Evolutionary conservation across 1,140 invertebrate genomes (phyloP), one percentile per base, ranked within the genome.

Genomic region (Drosophila ambigua): DNA sequence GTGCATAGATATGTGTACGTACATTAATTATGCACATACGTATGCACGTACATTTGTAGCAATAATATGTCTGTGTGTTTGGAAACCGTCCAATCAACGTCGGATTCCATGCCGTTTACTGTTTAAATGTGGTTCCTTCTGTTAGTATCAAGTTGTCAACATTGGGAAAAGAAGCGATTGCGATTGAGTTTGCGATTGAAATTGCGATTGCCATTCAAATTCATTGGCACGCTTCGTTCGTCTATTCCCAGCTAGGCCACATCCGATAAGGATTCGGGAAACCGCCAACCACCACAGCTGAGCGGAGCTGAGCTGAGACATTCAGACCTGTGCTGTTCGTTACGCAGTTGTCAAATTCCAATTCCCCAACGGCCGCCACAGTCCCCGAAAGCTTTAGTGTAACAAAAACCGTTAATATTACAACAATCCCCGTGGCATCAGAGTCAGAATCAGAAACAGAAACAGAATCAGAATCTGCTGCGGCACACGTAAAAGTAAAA

Each of bases 121-220:
- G 31, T 35, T 35, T 11, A 9, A 35, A 35, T 35, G 23, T 9
- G 6, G 9, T 46, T 28, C 11, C 5, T n/a, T 31, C 8, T 51
- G 9, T 23, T 26, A 11, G 23, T 59, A 60, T 66, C 68, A 52
- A 61, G 48, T 35, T 79, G 46, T 66, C 57, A 55, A 49, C 15
- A 68, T 72, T 46, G 26, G 24, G 31, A 64, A 55, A 77, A 61
- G 28, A 57, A 43, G 48, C 51, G 39, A 54, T 68, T 64, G 46
- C 23, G 51, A 16, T 20, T 51, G 9, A 15, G 48, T 77, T 63
- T 68, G 52, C 31, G 49, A 76, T 55, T 72, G 59, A 52, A 57
- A 83, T 76, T 83, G 45, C 16, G 55, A 66, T 60, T 72, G 55
- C 60, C 62, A 83, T 83, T 83, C 76, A 83, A 83, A 83, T 79